These are phyloP conservation scores for Phoxinus dragarum DNA, from an alignment of 2,797 vertebrate genomes.

Conservation along the genomic window DNA sequence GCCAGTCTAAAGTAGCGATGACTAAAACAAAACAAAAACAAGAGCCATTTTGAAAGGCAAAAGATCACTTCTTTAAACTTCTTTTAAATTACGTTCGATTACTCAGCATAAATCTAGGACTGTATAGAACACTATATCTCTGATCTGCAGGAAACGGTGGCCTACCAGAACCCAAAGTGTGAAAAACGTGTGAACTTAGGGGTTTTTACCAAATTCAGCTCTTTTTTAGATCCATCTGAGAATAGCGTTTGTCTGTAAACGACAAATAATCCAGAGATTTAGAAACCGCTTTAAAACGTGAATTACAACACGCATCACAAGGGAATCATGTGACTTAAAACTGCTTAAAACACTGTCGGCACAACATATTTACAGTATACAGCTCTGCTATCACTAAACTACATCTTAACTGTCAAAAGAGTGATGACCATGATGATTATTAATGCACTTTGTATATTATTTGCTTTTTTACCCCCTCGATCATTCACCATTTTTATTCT, in stretches of 20 bases:
- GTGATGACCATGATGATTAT: neutral
- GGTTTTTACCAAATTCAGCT: neutral
- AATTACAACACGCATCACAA: neutral
- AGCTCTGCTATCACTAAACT: neutral
- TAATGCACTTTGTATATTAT: neutral
- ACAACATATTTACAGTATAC: neutral
- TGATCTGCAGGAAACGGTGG: conserved; percentile 39
- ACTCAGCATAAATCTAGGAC: neutral
- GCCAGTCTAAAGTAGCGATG: neutral
- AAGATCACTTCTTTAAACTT: neutral
- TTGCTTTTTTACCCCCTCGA: neutral
- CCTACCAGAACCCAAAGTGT: conserved; percentile 38
- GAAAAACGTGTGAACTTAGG: conserved; percentile 9
- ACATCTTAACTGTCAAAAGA: neutral
- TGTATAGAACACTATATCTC: neutral
- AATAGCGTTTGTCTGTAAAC: neutral
- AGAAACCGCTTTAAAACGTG: neutral
- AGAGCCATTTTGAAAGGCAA: neutral
- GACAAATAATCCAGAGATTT: neutral
- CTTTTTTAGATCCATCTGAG: neutral
- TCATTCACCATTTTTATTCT: neutral
- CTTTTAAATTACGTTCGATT: neutral
- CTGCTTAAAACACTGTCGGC: neutral
- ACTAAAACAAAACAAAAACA: neutral
- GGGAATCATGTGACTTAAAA: neutral